Evolutionary conservation across 1,140 invertebrate species (phyloP), one percentile per base, ranked within the genome.

Genomic region (Plodia interpunctella): DNA sequence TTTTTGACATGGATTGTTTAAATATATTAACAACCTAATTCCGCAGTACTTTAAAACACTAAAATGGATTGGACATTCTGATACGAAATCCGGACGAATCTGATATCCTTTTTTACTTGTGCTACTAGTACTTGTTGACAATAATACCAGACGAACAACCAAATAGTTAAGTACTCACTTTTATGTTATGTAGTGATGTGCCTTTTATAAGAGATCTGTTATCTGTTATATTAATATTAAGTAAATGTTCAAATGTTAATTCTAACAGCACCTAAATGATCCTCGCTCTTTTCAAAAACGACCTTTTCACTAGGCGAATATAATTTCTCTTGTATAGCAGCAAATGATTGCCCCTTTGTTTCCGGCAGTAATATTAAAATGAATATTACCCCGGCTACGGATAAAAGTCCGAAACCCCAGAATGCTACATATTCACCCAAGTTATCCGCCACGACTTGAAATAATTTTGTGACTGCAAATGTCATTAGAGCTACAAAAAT

Each of bases 291-390:
- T 25, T 83, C 74, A 60, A 78, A 87, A 13, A 76, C 63, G 19
- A 87, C 83, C 62, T 74, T 86, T 32, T 87, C 74, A 57, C 67
- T 80, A 17, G 70, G 5, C 9, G 44, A 74, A 63, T 89, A 83
- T 15, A 90, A 68, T 58, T 74, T 84, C 53, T 88, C 82, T 63
- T 90, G 90, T 68, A 90, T 90, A 25, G 85, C 77, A 1, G 87
- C 93, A 25, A 96, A 91, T 0, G 94, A 93, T 76, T 95, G 95
- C 0, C 94, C 94, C 82, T 96, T 97, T 0, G 96, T 97, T 87
- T 97, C 96, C 0, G 95, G 95, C 4, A 96, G 90, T 57, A 91
- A 90, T 5, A 92, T 78, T 30, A 93, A 76, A 55, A 94, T 91
- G 72, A 94, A 96, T 30, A 94, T 56, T 0, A 93, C 78, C 49